phyloP scores from a whole-genome alignment of 2,797 vertebrate genomes.

The Antrozous pallidus region DNA sequence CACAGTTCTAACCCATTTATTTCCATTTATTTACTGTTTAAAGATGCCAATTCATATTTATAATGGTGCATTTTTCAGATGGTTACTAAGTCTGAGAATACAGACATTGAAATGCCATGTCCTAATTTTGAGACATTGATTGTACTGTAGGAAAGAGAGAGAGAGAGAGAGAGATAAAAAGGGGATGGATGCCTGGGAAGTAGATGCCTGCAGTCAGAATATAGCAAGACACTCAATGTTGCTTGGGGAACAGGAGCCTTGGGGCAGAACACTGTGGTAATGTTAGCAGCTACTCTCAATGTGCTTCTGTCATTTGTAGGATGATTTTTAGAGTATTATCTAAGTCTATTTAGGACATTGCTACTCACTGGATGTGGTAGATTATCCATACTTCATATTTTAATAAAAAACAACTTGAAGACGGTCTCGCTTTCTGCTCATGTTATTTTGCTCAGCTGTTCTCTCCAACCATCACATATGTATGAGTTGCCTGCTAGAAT shows the following conservation, averaged over 20 bases:
- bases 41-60: background rate
- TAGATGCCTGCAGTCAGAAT: background rate
- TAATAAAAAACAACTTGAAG: background rate
- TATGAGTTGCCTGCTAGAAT: background rate
- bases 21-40: background rate
- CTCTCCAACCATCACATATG: background rate
- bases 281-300: background rate
- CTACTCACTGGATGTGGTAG: background rate
- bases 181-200: background rate
- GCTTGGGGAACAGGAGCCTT: background rate
- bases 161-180: background rate
- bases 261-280: background rate
- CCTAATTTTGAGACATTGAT: background rate
- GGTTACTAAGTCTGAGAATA: background rate
- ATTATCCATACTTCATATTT: background rate
- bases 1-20: background rate
- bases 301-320: background rate
- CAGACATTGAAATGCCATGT: background rate
- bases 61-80: background rate
- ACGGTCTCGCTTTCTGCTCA: background rate
- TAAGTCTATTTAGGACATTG: background rate
- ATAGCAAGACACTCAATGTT: background rate
- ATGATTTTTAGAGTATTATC: background rate
- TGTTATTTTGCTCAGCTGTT: background rate
- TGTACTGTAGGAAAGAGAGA: background rate